Conservation (phyloP, 2,113 vertebrate genomes). For the Psilopsiagon aurifrons region DNA sequence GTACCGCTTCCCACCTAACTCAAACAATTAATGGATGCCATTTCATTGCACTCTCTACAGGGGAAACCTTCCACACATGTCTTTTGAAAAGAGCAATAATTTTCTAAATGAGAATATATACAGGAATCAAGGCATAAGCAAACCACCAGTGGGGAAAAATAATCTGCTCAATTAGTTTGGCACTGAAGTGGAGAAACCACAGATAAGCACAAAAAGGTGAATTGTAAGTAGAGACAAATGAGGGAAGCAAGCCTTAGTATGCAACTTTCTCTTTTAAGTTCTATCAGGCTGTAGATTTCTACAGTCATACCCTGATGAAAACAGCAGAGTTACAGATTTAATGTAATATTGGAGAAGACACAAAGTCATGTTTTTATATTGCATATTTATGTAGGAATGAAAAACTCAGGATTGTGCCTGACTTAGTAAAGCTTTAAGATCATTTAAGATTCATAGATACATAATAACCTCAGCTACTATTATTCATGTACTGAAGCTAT, state of each 20-base stretch:
- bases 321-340: neutral
- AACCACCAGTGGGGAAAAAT: neutral
- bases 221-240: neutral
- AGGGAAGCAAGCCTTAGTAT: neutral
- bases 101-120: constrained; percentile 19
- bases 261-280: neutral
- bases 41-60: neutral
- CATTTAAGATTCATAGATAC: neutral
- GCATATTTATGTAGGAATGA: neutral
- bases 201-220: neutral
- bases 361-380: neutral
- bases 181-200: neutral
- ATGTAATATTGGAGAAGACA: neutral
- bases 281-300: neutral
- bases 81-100: neutral
- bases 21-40: constrained; percentile 24
- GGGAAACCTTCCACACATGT: neutral
- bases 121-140: neutral
- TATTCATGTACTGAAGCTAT: neutral
- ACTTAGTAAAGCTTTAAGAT: neutral
- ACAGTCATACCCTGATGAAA: neutral
- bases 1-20: neutral
- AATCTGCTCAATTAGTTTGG: neutral
- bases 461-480: neutral
- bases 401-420: neutral